Percentiles rank a stretch among this genome's conserved stretches.
These are phyloP conservation scores for Pyrrhia umbra DNA, from an alignment of 2,888 invertebrate species.

Conservation along the genomic window DNA sequence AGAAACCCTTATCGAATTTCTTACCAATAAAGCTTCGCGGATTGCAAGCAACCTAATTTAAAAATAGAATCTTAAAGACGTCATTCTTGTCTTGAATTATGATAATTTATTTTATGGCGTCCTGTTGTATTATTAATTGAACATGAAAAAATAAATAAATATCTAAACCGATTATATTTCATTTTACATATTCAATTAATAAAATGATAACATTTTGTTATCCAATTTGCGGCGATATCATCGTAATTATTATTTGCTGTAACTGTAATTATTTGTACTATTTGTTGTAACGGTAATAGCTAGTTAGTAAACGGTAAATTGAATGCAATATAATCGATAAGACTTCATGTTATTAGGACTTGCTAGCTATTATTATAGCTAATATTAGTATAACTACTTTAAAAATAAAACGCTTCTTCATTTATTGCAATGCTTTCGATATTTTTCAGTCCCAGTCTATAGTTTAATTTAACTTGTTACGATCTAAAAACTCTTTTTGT, in stretches of 20 bases:
- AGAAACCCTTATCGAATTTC: neutral
- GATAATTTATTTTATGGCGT: neutral
- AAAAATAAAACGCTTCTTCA: neutral
- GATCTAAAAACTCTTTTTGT: too few relatives aligned
- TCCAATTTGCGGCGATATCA: slow-evolving; percentile 11
- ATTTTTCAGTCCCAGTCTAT: too few relatives aligned
- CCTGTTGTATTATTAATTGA: too few relatives aligned
- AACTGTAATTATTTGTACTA: slow-evolving; percentile 13
- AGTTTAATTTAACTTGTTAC: neutral
- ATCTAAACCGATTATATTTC: too few relatives aligned
- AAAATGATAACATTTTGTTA: neutral
- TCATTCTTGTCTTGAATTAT: neutral
- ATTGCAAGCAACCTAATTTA: neutral
- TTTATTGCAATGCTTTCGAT: neutral
- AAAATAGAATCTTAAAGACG: neutral
- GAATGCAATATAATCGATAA: slow-evolving; percentile 13
- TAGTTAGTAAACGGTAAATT: slow-evolving; percentile 24
- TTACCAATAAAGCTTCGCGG: neutral
- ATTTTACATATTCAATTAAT: too few relatives aligned
- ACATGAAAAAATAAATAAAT: too few relatives aligned
- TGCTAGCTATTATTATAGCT: slow-evolving; percentile 5
- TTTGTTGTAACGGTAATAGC: slow-evolving; percentile 19
- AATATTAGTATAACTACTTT: neutral
- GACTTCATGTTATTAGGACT: neutral
- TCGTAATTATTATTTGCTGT: neutral